Evolutionary conservation across 1,140 invertebrate species (phyloP), one percentile per base, ranked within the genome.

Genomic region (Anoplophora glabripennis): DNA sequence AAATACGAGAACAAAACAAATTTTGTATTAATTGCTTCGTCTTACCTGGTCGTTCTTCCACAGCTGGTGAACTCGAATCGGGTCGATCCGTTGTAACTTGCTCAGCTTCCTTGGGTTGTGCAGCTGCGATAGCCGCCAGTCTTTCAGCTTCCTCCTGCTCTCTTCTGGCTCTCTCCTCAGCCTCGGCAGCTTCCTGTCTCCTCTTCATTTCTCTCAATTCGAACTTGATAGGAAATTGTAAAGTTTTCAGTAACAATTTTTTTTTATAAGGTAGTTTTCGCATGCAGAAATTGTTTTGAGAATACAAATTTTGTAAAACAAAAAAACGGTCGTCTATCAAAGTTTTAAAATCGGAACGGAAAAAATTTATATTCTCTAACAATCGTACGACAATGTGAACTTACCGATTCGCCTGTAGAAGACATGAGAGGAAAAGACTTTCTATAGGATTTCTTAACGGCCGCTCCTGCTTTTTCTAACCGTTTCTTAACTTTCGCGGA

Each of bases 191-290:
- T 79, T 94, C 88, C 78, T 94, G 86, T 67, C 88, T 83, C 75
- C 92, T 83, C 80, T 95, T 93, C 78, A 94, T 84, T 81, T 99
- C 96, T 80, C 94, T 94, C 77, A 99, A 83, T 82, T 99, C 96
- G 84, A 94, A 99, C 95, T 99, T 75, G 54, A 59, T 61, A 10
- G 28, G 15, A 41, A 2, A 28, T 5, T 2, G 5, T 5, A 28
- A 28, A 28, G 5, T 28, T 28, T 28, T 28, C 21, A 28, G 21
- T 28, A 28, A n/a, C n/a, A n/a, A n/a, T n/a, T n/a, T n/a, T n/a
- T n/a, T n/a, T n/a, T n/a, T n/a, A n/a, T n/a, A 28, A 28, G 21
- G 21, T 28, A 28, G 3, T 28, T 28, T 28, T 3, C 21, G 21
- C 21, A 28, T 28, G 21, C 21, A 28, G 21, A 5, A 28, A 5